Evolutionary conservation across 2,113 vertebrate genomes (phyloP), one percentile per base, ranked within the genome.

Genomic region (Uropsilus gracilis): DNA sequence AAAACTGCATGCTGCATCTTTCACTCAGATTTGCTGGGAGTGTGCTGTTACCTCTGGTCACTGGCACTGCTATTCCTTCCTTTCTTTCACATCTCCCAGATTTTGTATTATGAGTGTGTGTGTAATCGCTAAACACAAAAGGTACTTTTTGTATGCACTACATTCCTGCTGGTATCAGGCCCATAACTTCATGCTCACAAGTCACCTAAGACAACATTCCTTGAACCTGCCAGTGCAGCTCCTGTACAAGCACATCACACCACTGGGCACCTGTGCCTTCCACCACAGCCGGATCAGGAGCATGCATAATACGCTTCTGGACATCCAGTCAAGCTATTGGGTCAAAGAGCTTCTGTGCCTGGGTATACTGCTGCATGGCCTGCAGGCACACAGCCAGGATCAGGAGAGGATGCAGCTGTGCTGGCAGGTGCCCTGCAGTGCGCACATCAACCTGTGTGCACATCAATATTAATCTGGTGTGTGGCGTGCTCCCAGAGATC

Each of bases 401-500:
- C 98, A 99, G 96, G 99, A 99, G 98, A 99, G 99, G 98, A 98
- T 99, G 3, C 98, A 99, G 94, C 99, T 98, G 95, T 97, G 98
- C 55, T 97, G 98, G 72, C 99, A 99, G 90, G 98, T 99, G 59
- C 98, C 98, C 0, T 99, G 99, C 97, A 99, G 99, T 97, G 98
- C 99, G 98, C 99, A 99, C 97, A 99, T 99, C 96, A 99, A 99
- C 98, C 96, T 99, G 97, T 98, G n/a, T n/a, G n/a, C n/a, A n/a
- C n/a, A n/a, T n/a, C n/a, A n/a, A n/a, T n/a, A n/a, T n/a, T n/a
- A n/a, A 99, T 86, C 97, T 99, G 98, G 98, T 99, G 89, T 99
- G 99, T 0, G 98, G 99, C 61, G 99, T 99, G 99, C 97, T 99
- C 90, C 97, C 99, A 91, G 99, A 99, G 97, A 99, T 99, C 95